Percentiles rank a stretch among this genome's conserved stretches.
Conservation (phyloP, 1,140 invertebrate species). For the Liolophura sinensis region DNA sequence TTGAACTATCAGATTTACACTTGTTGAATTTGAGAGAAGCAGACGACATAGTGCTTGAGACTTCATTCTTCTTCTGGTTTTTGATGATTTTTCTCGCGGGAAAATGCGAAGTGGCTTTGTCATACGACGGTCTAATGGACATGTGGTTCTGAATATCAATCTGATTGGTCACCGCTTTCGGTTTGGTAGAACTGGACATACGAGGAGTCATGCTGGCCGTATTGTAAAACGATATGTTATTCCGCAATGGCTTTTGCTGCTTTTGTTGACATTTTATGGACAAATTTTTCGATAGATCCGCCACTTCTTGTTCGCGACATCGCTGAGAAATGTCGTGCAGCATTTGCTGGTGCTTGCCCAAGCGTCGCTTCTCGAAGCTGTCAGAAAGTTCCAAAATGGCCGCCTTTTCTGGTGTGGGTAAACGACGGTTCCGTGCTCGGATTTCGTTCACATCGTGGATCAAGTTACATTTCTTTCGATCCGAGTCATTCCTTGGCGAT, state of each 20-base stretch:
- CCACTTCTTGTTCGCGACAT: constrained; percentile 36
- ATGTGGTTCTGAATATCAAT: neutral
- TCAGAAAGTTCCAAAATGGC: constrained; percentile 36
- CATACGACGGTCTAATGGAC: neutral
- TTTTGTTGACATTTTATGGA: constrained; percentile 18
- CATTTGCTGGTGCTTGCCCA: constrained; percentile 39
- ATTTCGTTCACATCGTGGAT: constrained; percentile 1
- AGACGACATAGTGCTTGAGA: too few species aligned
- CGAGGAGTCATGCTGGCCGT: constrained; percentile 7
- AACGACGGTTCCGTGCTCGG: constrained; percentile 27
- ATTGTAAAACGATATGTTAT: too few species aligned
- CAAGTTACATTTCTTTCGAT: too few species aligned
- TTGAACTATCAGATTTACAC: too few species aligned
- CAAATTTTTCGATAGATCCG: constrained; percentile 22
- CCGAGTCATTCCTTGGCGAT: too few species aligned
- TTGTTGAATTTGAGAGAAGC: too few species aligned
- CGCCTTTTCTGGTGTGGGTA: constrained; percentile 37
- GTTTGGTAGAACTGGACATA: constrained; percentile 8
- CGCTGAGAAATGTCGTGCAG: constrained; percentile 31
- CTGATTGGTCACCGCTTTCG: constrained; percentile 5
- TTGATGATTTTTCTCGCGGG: constrained; percentile 14
- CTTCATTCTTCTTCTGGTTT: neutral
- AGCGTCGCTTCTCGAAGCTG: constrained; percentile 33
- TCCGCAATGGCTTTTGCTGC: constrained; percentile 13
- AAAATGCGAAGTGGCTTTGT: constrained; percentile 8